phyloP scores from a whole-genome alignment of 1,140 invertebrate species.

The Palaemon carinicauda region DNA sequence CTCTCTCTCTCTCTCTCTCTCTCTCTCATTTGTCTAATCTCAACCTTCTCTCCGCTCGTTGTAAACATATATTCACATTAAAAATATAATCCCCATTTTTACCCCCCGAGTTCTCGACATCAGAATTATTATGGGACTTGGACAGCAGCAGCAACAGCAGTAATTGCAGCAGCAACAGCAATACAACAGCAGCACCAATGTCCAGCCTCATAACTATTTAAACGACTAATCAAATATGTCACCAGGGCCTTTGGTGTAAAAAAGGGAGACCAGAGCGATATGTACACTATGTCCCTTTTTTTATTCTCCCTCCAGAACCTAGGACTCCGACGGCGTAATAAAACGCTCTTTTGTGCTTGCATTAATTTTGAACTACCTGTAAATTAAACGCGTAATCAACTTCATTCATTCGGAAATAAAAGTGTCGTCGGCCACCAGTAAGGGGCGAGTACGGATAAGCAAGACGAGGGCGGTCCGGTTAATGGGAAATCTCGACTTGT shows the following conservation, averaged over 20 bases:
- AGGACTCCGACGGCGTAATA: background rate
- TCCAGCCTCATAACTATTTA: background rate
- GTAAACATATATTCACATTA: no score
- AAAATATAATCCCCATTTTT: no score
- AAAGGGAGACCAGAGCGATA: background rate
- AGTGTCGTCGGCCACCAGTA: constrained; percentile 27
- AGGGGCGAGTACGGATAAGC: background rate
- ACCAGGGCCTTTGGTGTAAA: background rate
- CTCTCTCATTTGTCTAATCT: no score
- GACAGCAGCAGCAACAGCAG: no score
- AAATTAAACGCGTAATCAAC: constrained; percentile 48
- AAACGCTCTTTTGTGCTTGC: constrained; percentile 31
- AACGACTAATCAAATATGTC: background rate
- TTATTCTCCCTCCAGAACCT: background rate
- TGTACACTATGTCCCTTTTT: background rate
- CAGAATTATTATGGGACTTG: no score
- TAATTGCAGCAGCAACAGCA: background rate
- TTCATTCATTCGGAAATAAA: constrained; percentile 35
- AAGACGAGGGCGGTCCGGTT: background rate
- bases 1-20: no score
- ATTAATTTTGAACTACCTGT: constrained; percentile 51
- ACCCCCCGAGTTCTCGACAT: no score
- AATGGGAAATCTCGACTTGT: background rate
- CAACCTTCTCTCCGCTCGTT: no score
- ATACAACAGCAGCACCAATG: background rate